Percentiles rank a stretch among this genome's conserved stretches.
Evolutionary conservation across 2,888 invertebrate species (phyloP).

Genomic region (Latheticus oryzae): DNA sequence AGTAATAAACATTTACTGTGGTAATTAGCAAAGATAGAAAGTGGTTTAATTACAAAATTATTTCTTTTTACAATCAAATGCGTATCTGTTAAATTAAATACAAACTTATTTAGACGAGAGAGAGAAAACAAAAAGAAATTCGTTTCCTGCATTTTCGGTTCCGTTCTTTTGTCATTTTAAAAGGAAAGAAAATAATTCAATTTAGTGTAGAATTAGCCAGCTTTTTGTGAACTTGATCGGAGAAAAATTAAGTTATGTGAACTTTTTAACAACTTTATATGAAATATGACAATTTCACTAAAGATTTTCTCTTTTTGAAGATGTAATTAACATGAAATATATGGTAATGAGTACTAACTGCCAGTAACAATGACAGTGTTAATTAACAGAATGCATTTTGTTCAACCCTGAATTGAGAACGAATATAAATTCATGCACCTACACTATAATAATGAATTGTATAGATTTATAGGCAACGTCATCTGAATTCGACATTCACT

Average conservation of each 20-base stretch:
- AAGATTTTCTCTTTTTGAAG: conserved; percentile 4
- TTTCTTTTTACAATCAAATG: conserved; percentile 14
- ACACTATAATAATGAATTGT: conserved; percentile 24
- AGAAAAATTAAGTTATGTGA: conserved; percentile 12
- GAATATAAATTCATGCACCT: conserved; percentile 27
- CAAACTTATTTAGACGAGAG: not conserved
- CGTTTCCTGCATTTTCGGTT: conserved; percentile 32
- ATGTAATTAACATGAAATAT: too few species aligned
- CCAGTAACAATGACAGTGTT: too few species aligned
- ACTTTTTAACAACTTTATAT: conserved; percentile 17
- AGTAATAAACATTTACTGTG: conserved; percentile 28
- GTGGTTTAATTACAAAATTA: conserved; percentile 36
- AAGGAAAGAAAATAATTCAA: conserved; percentile 22
- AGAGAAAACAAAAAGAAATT: conserved; percentile 30
- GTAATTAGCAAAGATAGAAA: conserved; percentile 31
- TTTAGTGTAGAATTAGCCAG: conserved; percentile 17
- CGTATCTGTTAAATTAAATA: conserved; percentile 19
- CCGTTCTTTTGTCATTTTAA: conserved; percentile 27
- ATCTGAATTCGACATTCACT: conserved; percentile 24
- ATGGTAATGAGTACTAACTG: too few species aligned
- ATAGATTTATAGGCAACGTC: conserved; percentile 9
- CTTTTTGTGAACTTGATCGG: conserved; percentile 14
- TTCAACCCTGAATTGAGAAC: conserved; percentile 19
- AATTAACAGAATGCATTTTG: too few species aligned
- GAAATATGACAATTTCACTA: conserved; percentile 19